Base-by-base conservation (phyloP, 2,113 vertebrate species). In the Petromus typicus region DNA sequence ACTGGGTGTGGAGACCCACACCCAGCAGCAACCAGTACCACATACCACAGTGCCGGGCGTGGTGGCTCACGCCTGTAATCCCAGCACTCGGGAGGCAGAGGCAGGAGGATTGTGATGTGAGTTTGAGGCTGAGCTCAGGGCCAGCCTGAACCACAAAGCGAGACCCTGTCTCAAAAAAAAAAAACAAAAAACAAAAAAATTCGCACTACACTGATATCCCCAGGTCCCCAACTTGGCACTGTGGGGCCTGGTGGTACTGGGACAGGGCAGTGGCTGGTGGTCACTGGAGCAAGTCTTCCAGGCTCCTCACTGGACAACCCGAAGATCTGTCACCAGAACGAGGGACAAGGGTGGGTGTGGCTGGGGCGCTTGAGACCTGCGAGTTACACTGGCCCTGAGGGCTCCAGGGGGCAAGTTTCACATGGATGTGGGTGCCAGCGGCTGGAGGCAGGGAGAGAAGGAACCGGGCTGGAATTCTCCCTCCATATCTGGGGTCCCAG, bases 271-370 rank as follows among this genome's bases (percentile, higher is more conserved):
- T 1, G 25, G 57, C 1, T 0, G 23, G 37, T 12, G 5, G 51
- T 40, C 34, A n/a, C 48, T 3, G 1, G 18, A n/a, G 2, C 6
- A 23, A 37, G 69, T 27, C 37, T 40, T 18, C 23, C 69, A 25
- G 69, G 12, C 61, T 37, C 71, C 63, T 20, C 76, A 0, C 79
- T 43, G 57, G 37, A 59, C 43, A 2, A 2, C 1, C 4, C 43
- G 25, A 43, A 64, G 25, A 3, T 56, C 9, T 93, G 81, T 67
- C 0, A 7, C 0, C 76, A 0, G 75, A 2, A 0, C 2, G 34
- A 30, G 2, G 30, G 57, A 32, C 17, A 45, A 30, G 71, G 71
- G 18, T 3, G 5, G 75, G 18, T 43, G 14, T 51, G 7, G 30
- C 45, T 3, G 25, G 18, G 22, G 16, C 16, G 17, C 75, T 45